Conservation (phyloP, 2,888 invertebrate species). For the Cephus nigrinus region DNA sequence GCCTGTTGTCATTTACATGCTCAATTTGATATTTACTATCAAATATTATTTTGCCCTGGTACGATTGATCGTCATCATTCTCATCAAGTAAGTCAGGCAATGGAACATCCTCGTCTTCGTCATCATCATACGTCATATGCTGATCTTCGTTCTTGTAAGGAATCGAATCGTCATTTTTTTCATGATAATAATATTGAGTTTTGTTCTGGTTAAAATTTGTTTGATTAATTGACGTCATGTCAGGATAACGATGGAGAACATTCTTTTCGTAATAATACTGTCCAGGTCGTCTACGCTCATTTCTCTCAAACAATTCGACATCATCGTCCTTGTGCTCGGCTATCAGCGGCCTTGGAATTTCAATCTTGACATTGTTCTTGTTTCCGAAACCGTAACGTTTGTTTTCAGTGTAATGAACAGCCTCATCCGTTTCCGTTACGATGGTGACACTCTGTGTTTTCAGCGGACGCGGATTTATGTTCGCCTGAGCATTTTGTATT, state of each 20-base stretch:
- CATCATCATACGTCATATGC: not conserved
- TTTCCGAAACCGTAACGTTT: conserved; percentile 1
- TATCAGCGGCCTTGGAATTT: conserved; percentile 31
- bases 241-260: conserved; percentile 43
- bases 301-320: conserved; percentile 1
- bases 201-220: not conserved
- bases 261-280: conserved; percentile 48
- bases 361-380: conserved; percentile 22
- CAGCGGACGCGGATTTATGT: conserved; percentile 24
- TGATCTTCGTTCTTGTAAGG: not conserved
- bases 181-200: conserved; percentile 1
- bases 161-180: not conserved
- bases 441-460: conserved; percentile 34
- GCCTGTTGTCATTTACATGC: conserved; percentile 4
- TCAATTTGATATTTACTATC: conserved; percentile 17
- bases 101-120: not conserved
- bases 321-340: conserved; percentile 13
- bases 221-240: not conserved
- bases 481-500: conserved; percentile 9
- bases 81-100: not conserved
- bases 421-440: conserved; percentile 25
- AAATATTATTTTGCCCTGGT: conserved; percentile 5
- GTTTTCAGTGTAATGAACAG: conserved; percentile 15
- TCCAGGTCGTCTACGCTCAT: conserved; percentile 25
- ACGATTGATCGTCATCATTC: not conserved